These are phyloP conservation scores for Salticus scenicus DNA, from an alignment of 2,888 invertebrate species.

Conservation along the genomic window DNA sequence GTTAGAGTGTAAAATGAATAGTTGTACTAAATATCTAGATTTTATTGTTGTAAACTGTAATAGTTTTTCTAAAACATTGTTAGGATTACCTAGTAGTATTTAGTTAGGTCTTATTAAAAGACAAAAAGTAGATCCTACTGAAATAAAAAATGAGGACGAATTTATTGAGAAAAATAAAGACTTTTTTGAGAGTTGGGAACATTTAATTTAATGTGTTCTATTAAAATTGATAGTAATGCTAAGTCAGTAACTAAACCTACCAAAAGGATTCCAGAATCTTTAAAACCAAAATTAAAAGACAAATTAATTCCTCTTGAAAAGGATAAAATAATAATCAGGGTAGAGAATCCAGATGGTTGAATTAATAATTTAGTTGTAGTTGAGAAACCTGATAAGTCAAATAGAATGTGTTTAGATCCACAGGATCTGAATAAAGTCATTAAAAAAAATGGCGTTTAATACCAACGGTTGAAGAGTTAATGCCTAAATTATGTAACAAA, in stretches of 20 bases:
- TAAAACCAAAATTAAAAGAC: background rate
- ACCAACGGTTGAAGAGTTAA: background rate
- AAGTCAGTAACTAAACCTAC: background rate
- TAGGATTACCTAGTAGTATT: background rate
- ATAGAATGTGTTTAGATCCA: constrained; percentile 10
- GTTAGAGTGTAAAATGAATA: background rate
- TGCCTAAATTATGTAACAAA: background rate
- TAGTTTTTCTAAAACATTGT: background rate
- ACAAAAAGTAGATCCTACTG: background rate
- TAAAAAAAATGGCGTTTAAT: constrained; percentile 8
- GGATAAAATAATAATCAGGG: background rate
- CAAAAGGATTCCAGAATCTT: background rate
- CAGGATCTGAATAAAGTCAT: constrained; percentile 20
- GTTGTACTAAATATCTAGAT: background rate
- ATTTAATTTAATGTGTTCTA: background rate
- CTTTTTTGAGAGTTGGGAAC: background rate
- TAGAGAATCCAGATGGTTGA: background rate
- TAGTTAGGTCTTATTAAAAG: background rate
- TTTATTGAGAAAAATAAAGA: background rate
- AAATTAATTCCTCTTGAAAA: background rate
- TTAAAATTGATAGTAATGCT: background rate
- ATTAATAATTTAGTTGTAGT: background rate
- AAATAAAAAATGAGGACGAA: background rate
- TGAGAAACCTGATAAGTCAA: background rate
- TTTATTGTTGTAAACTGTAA: background rate